Conservation (phyloP, 2,113 vertebrate genomes). For the Panthera uncia region DNA sequence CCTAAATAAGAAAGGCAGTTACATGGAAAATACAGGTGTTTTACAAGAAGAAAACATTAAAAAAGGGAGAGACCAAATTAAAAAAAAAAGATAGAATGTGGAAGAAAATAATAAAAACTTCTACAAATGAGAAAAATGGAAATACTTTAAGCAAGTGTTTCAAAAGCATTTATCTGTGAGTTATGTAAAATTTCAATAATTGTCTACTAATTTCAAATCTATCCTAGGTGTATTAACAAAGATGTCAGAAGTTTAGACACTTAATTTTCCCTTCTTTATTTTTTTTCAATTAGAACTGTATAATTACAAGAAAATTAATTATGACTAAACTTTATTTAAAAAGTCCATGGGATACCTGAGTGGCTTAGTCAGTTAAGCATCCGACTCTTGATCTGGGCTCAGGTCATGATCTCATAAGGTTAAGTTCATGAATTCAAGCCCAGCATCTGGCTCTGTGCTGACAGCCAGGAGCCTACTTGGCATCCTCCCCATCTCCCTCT, state of each 20-base stretch:
- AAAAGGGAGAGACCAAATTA: not conserved
- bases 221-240: not conserved
- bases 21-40: not conserved
- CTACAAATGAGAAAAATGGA: not conserved
- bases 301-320: not conserved
- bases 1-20: constrained; percentile 62
- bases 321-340: not conserved
- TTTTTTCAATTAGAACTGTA: not conserved
- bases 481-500: too few species aligned
- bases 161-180: not conserved
- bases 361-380: too few species aligned
- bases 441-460: too few species aligned
- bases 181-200: not conserved
- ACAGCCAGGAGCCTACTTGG: too few species aligned
- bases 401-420: too few species aligned
- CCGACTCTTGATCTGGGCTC: too few species aligned
- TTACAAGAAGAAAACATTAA: not conserved
- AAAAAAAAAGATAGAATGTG: not conserved
- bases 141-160: not conserved
- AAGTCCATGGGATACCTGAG: too few species aligned
- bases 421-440: too few species aligned
- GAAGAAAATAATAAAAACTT: not conserved
- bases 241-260: not conserved
- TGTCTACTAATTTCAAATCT: not conserved
- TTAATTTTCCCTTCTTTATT: not conserved